These are phyloP conservation scores for Eilema depressum DNA, from an alignment of 2,888 invertebrate species.

Conservation along the genomic window DNA sequence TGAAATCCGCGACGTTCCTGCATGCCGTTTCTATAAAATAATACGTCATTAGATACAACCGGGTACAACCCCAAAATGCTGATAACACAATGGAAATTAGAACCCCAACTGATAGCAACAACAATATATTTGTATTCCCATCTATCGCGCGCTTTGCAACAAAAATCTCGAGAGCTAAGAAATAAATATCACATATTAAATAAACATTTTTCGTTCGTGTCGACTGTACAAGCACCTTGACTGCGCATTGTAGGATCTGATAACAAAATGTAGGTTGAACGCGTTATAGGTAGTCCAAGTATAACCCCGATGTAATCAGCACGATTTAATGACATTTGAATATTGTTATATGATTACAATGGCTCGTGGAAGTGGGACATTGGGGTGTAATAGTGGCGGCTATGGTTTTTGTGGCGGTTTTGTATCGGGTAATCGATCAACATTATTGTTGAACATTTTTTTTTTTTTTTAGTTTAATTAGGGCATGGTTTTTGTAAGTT, in stretches of 20 bases:
- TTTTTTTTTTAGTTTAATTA: neutral
- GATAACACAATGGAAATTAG: neutral
- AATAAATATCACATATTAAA: conserved; percentile 18
- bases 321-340: conserved; percentile 41
- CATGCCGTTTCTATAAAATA: no score
- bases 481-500: neutral
- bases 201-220: conserved; percentile 20
- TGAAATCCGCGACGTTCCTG: no score
- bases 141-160: neutral
- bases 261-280: conserved; percentile 48
- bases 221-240: conserved; percentile 16
- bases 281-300: conserved; percentile 19
- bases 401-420: conserved; percentile 11
- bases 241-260: conserved; percentile 41
- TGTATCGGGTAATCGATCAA: conserved; percentile 19
- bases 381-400: conserved; percentile 16
- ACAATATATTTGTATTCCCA: neutral
- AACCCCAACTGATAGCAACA: neutral
- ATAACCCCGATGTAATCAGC: conserved; percentile 35
- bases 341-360: conserved; percentile 41
- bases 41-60: no score
- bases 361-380: conserved; percentile 27
- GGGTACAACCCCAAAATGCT: no score
- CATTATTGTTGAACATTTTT: neutral
- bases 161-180: neutral